Percentiles rank a stretch among this genome's conserved stretches.
These are phyloP conservation scores for Zapornia atra DNA, from an alignment of 2,113 vertebrate genomes.

Conservation along the genomic window DNA sequence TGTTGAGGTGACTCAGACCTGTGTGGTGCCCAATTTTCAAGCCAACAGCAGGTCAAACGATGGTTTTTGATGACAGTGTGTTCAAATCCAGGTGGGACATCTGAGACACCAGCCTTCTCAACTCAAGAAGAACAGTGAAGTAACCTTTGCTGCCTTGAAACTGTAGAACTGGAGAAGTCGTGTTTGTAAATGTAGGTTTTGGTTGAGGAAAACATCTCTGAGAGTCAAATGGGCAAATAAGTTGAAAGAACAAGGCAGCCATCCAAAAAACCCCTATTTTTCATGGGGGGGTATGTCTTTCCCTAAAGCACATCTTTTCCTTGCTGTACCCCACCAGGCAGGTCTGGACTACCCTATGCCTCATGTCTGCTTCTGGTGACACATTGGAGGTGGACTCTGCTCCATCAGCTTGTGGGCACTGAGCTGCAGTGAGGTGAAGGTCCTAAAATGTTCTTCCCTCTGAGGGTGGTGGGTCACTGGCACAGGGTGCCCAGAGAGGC, in stretches of 20 bases:
- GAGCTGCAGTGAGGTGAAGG: not conserved
- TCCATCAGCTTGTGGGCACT: not conserved
- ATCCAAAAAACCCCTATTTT: not conserved
- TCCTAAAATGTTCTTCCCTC: not conserved
- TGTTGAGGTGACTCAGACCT: not conserved
- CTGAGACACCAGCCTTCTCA: not conserved
- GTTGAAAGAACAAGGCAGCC: not conserved
- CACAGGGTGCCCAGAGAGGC: too few species aligned
- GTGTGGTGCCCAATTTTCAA: not conserved
- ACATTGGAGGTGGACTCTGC: accelerated
- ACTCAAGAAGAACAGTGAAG: too few species aligned
- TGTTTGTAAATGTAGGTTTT: not conserved
- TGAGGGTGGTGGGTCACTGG: too few species aligned
- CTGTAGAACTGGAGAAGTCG: not conserved
- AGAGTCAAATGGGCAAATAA: not conserved
- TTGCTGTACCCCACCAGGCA: too few species aligned
- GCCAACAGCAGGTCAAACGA: too few species aligned
- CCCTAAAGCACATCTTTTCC: not conserved
- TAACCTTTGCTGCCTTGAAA: not conserved
- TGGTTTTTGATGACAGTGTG: not conserved
- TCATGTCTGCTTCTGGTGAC: not conserved
- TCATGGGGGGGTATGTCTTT: not conserved
- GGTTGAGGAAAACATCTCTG: not conserved
- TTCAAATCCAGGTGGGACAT: not conserved
- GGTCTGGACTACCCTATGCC: not conserved